These are phyloP conservation scores for Telmatochromis sp. DNA, from an alignment of 2,113 vertebrate species.

Conservation along the genomic window DNA sequence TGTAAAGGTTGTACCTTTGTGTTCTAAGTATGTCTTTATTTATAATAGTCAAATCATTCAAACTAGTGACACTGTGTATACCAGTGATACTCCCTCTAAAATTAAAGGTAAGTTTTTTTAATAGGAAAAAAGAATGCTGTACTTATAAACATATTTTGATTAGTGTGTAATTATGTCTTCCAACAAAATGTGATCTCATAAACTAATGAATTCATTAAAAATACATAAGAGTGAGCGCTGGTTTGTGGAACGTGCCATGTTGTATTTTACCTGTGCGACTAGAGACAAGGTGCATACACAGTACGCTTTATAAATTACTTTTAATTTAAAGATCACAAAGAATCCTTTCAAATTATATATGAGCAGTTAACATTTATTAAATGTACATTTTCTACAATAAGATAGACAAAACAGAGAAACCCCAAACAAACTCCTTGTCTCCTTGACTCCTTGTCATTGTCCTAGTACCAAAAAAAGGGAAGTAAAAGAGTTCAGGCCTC, in stretches of 20 bases:
- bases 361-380: neutral
- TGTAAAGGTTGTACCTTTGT: neutral
- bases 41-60: neutral
- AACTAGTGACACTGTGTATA: neutral
- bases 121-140: neutral
- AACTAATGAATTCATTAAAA: neutral
- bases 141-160: neutral
- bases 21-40: neutral
- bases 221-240: neutral
- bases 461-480: neutral
- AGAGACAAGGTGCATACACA: neutral
- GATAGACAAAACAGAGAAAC: neutral
- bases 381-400: neutral
- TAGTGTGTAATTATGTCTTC: neutral
- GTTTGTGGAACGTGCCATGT: neutral
- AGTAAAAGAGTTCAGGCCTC: neutral
- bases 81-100: neutral
- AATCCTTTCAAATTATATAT: neutral
- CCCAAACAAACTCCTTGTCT: neutral
- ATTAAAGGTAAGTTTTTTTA: neutral
- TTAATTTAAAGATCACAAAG: neutral
- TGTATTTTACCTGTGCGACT: neutral
- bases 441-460: neutral
- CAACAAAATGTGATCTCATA: neutral
- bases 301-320: neutral